Evolutionary conservation across 2,113 vertebrate genomes (phyloP).

Genomic region (Collichthys lucidus): DNA sequence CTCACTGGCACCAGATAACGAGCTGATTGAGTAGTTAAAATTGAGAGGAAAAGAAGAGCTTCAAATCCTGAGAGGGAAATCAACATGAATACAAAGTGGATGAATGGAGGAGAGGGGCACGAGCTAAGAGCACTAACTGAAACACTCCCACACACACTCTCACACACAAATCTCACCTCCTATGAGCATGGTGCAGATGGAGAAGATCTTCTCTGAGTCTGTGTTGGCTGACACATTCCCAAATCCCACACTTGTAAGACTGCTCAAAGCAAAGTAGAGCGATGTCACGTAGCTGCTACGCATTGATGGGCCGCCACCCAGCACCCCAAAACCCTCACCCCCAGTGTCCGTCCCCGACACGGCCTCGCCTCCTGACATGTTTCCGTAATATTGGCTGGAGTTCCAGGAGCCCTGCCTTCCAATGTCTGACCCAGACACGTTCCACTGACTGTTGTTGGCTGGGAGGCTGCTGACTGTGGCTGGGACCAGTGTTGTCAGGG

Average conservation of each 20-base stretch:
- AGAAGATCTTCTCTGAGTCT: conserved; percentile 89
- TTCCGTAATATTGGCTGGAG: conserved; percentile 77
- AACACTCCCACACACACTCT: background rate
- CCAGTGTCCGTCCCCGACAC: conserved; percentile 24
- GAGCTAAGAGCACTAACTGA: background rate
- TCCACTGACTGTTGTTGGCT: conserved; percentile 78
- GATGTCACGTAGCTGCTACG: conserved; percentile 88
- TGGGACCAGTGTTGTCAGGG: conserved; percentile 64
- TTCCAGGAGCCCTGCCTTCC: conserved; percentile 72
- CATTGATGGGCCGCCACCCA: conserved; percentile 82
- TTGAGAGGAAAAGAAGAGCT: background rate
- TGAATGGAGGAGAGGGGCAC: background rate
- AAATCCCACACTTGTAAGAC: conserved; percentile 88
- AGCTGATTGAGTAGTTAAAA: conserved; percentile 27
- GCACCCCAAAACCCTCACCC: conserved; percentile 23
- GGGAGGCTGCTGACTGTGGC: conserved; percentile 54
- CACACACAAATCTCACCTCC: conserved; percentile 78
- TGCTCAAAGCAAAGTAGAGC: conserved; percentile 88
- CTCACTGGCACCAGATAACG: conserved; percentile 33
- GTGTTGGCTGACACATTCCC: conserved; percentile 89
- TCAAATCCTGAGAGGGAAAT: conserved; percentile 2
- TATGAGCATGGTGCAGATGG: conserved; percentile 89
- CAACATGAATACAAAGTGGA: background rate
- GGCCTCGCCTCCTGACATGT: conserved; percentile 38
- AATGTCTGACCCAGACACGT: conserved; percentile 68